Conservation (phyloP, 2,113 vertebrate genomes). For the Lagopus leucura region DNA sequence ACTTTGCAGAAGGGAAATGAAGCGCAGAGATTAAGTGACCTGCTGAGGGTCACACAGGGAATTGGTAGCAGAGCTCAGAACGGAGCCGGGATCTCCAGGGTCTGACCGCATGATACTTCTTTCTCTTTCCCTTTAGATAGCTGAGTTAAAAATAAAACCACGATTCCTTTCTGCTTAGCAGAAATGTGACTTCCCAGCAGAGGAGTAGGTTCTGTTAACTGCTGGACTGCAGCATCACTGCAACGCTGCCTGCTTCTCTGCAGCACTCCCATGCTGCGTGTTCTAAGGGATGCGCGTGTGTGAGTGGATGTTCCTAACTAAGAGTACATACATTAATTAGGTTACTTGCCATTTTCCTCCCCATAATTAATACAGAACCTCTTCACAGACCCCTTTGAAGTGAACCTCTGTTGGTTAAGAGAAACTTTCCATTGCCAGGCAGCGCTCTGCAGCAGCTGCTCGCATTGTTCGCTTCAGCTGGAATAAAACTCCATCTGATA, state of each 20-base stretch:
- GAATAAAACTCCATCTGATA: constrained; percentile 50
- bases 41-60: neutral
- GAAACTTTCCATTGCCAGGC: constrained; percentile 29
- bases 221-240: accelerated
- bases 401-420: neutral
- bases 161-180: neutral
- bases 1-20: constrained; percentile 45
- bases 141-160: constrained; percentile 26
- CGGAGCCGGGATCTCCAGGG: neutral
- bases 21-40: neutral
- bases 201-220: neutral
- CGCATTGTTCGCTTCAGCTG: constrained; percentile 7
- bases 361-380: constrained; percentile 44
- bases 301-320: neutral
- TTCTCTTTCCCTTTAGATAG: neutral
- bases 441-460: neutral
- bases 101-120: neutral
- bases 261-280: neutral
- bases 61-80: neutral
- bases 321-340: neutral
- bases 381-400: constrained; percentile 59
- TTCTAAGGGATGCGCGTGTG: neutral
- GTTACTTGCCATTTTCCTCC: constrained; percentile 14
- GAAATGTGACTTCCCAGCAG: neutral
- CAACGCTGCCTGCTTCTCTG: neutral